These are phyloP conservation scores for Exaiptasia diaphana DNA, from an alignment of 64 coral and sea anemone genomes.

Conservation along the genomic window DNA sequence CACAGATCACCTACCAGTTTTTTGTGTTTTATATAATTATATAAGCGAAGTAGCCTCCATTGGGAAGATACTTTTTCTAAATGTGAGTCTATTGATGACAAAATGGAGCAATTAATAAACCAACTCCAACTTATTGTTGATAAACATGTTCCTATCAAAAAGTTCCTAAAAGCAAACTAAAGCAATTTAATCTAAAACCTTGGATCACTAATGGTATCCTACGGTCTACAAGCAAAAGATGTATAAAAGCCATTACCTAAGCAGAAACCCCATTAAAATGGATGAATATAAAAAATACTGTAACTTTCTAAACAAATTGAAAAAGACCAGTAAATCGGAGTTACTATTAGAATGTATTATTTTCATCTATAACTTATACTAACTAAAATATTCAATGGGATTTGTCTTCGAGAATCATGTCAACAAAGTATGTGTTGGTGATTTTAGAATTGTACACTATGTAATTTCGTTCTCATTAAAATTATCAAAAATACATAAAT, in stretches of 20 bases:
- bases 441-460: too few relatives aligned
- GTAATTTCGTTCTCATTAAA: too few relatives aligned
- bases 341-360: too few relatives aligned
- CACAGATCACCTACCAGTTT: slow-evolving; percentile 31
- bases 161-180: slow-evolving; percentile 6
- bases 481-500: too few relatives aligned
- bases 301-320: too few relatives aligned
- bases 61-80: slow-evolving; percentile 16
- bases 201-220: slow-evolving; percentile 24
- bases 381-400: too few relatives aligned
- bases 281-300: too few relatives aligned
- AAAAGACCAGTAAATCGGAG: too few relatives aligned
- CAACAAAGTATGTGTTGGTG: too few relatives aligned
- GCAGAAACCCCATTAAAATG: neutral
- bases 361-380: too few relatives aligned
- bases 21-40: slow-evolving; percentile 23
- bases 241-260: slow-evolving; percentile 21
- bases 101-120: slow-evolving; percentile 6
- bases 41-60: neutral
- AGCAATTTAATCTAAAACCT: slow-evolving; percentile 7
- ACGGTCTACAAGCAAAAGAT: slow-evolving; percentile 42
- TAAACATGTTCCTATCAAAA: slow-evolving; percentile 22
- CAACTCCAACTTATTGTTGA: slow-evolving; percentile 3
- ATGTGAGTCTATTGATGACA: neutral
- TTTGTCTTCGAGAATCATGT: too few relatives aligned